phyloP scores from a whole-genome alignment of 2,888 invertebrate species.

The Monochamus alternatus region DNA sequence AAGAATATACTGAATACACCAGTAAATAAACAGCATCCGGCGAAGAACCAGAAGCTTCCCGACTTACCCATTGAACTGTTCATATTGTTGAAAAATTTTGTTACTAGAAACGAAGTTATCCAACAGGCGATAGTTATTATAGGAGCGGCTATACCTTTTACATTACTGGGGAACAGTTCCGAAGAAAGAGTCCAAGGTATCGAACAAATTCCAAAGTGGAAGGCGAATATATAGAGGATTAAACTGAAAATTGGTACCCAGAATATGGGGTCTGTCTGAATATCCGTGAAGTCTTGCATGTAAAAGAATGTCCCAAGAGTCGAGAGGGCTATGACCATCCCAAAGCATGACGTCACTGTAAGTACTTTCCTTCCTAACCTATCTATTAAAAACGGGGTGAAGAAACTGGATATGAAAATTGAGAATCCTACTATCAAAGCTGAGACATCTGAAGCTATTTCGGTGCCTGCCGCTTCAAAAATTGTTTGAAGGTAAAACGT shows the following conservation, averaged over 20 bases:
- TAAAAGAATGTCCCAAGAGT: constrained; percentile 71
- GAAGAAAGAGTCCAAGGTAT: constrained; percentile 85
- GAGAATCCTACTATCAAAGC: constrained; percentile 85
- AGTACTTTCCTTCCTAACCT: constrained; percentile 82
- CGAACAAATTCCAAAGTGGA: constrained; percentile 78
- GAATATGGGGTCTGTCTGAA: constrained; percentile 69
- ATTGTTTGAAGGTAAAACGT: constrained; percentile 75
- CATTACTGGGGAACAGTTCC: constrained; percentile 84
- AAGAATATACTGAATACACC: constrained; percentile 77
- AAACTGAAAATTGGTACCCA: constrained; percentile 84
- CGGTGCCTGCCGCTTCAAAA: constrained; percentile 78
- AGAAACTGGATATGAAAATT: constrained; percentile 81
- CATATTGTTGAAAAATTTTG: constrained; percentile 78
- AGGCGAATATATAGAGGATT: constrained; percentile 80
- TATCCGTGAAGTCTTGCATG: constrained; percentile 74
- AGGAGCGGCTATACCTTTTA: constrained; percentile 82
- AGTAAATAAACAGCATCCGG: constrained; percentile 73
- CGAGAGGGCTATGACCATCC: constrained; percentile 77
- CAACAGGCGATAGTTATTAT: constrained; percentile 85
- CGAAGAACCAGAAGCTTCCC: constrained; percentile 82
- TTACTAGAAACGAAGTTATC: constrained; percentile 81
- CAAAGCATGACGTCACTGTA: constrained; percentile 79
- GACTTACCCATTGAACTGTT: constrained; percentile 74
- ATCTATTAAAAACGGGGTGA: constrained; percentile 84
- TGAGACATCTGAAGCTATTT: constrained; percentile 76